These are phyloP conservation scores for Miniopterus natalensis DNA, from an alignment of 2,113 vertebrate genomes.

Conservation along the genomic window DNA sequence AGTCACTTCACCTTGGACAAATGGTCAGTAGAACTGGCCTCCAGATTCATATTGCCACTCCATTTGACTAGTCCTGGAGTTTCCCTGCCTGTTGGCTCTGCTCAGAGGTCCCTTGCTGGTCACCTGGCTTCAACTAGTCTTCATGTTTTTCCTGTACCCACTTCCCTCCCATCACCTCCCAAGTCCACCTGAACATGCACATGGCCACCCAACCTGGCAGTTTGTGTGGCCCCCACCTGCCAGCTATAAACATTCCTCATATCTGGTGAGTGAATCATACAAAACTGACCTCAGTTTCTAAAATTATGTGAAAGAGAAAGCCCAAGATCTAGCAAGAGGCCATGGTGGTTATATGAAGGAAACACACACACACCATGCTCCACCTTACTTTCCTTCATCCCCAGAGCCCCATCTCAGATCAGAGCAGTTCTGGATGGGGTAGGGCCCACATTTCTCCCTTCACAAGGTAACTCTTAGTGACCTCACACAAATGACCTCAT, in stretches of 20 bases:
- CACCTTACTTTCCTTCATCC: background rate
- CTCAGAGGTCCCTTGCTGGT: background rate
- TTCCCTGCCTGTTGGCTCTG: background rate
- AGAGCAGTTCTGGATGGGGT: background rate
- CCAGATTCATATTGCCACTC: background rate
- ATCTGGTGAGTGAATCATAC: background rate
- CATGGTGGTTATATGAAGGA: background rate
- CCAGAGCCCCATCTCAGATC: background rate
- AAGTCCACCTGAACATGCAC: background rate
- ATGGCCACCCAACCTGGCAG: background rate
- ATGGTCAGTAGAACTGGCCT: background rate
- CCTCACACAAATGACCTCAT: background rate
- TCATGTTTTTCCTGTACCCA: background rate
- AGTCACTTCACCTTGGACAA: background rate
- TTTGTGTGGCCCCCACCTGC: background rate
- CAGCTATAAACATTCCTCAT: background rate
- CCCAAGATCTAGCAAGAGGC: background rate
- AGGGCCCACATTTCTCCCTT: background rate
- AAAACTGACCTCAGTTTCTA: background rate
- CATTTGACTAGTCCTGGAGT: background rate
- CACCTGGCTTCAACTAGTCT: background rate
- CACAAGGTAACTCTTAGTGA: background rate
- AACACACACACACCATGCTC: background rate
- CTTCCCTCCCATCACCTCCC: background rate
- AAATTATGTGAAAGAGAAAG: background rate